Percentiles rank a stretch among this genome's conserved stretches.
These are phyloP conservation scores for Alviniconcha marisindica DNA, from an alignment of 1,140 invertebrate species.

Conservation along the genomic window DNA sequence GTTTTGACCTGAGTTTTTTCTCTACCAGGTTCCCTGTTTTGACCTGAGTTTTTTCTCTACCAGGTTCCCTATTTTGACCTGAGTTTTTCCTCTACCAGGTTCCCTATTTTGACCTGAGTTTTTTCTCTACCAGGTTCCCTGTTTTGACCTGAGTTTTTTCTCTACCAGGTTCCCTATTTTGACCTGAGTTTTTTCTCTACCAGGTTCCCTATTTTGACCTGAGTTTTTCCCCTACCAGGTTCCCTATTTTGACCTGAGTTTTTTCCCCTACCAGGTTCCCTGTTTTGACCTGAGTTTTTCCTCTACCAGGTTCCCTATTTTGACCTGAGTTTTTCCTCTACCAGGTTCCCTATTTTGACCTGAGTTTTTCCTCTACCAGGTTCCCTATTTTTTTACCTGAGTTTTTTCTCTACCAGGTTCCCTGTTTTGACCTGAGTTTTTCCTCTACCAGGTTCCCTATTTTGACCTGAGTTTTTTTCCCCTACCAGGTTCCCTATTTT, in stretches of 20 bases:
- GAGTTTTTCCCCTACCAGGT: neutral
- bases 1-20: neutral
- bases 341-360: constrained; percentile 1
- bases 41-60: neutral
- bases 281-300: neutral
- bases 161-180: neutral
- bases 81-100: neutral
- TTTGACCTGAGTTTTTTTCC: too few species aligned
- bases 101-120: neutral
- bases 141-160: neutral
- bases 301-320: neutral
- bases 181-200: neutral
- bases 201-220: constrained; percentile 9
- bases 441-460: neutral
- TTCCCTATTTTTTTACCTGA: too few species aligned
- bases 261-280: neutral
- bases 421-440: neutral
- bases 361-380: neutral
- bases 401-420: neutral
- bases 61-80: constrained; percentile 9
- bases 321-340: neutral
- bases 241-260: too few species aligned
- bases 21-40: neutral
- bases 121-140: neutral
- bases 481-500: neutral